Conservation (phyloP, 2,888 invertebrate species). For the Stenotaenia linearis region DNA sequence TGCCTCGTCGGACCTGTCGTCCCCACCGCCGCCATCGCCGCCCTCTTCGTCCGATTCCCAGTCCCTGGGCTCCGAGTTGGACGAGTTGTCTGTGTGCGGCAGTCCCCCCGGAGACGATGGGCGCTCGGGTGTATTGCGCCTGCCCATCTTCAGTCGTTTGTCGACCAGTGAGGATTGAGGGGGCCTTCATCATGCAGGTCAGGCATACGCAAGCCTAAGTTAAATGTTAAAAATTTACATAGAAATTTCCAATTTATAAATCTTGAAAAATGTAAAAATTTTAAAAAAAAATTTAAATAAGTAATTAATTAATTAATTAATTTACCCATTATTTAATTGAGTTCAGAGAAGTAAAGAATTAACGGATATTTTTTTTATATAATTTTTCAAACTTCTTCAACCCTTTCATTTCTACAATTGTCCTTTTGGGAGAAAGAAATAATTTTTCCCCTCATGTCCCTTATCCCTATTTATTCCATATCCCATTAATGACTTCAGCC, state of each 20-base stretch:
- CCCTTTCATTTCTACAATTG: not conserved
- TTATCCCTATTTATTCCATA: not conserved
- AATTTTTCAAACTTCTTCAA: not conserved
- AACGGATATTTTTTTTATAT: not conserved
- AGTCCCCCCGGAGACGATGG: conserved; percentile 33
- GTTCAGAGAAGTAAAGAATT: not conserved
- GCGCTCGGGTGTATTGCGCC: conserved; percentile 35
- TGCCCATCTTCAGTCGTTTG: conserved; percentile 39
- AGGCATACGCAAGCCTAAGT: not conserved
- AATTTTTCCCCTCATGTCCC: not conserved
- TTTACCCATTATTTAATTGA: not conserved
- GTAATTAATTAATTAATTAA: not conserved
- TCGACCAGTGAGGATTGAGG: conserved; percentile 26
- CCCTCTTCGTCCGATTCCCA: conserved; percentile 38
- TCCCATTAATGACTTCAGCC: not conserved
- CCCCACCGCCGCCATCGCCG: conserved; percentile 24
- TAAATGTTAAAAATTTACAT: not conserved
- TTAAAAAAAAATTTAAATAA: not conserved
- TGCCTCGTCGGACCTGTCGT: not conserved
- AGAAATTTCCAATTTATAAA: not conserved
- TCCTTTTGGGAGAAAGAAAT: not conserved
- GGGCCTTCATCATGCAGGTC: not conserved
- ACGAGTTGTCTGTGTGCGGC: conserved; percentile 37
- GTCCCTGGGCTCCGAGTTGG: conserved; percentile 38
- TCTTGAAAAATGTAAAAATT: not conserved